A percentile compares a stretch with the other conserved stretches of the same genome.
Conservation (phyloP, 2,797 vertebrate genomes). For the Xenentodon cancila region DNA sequence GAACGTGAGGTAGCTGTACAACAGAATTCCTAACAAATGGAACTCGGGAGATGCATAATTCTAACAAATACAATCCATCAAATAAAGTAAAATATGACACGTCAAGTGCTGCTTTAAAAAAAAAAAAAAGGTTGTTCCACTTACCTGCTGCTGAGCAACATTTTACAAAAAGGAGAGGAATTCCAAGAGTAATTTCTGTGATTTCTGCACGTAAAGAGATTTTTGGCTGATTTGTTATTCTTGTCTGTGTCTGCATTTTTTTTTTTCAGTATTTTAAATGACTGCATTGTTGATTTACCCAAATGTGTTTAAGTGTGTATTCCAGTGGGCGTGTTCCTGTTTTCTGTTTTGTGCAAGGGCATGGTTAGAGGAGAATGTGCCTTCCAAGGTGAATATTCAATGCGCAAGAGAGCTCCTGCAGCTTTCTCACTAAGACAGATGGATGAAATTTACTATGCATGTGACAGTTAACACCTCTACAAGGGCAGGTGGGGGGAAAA, state of each 20-base stretch:
- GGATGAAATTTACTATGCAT: constrained; percentile 78
- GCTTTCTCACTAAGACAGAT: constrained; percentile 64
- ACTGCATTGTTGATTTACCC: not conserved
- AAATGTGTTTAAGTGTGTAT: not conserved
- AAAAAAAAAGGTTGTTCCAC: not conserved
- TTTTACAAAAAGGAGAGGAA: not conserved
- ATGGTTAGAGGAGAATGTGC: not conserved
- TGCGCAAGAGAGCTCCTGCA: constrained; percentile 35
- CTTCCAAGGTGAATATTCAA: constrained; percentile 32
- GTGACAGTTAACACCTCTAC: constrained; percentile 67
- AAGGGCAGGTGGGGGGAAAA: constrained; percentile 31
- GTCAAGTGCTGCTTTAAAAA: not conserved
- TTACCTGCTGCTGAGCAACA: not conserved
- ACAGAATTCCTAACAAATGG: not conserved
- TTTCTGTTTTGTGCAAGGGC: constrained; percentile 7
- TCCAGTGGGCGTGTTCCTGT: not conserved
- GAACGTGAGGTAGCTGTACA: not conserved
- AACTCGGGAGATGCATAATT: not conserved
- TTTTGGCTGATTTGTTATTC: not conserved
- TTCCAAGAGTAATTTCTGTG: not conserved
- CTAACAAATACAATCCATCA: not conserved
- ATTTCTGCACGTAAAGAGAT: not conserved
- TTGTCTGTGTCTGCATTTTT: not conserved
- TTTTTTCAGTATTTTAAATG: not conserved
- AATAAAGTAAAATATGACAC: not conserved